Base-by-base conservation (phyloP, 2,888 invertebrate species). In the Trachelus stipa region DNA sequence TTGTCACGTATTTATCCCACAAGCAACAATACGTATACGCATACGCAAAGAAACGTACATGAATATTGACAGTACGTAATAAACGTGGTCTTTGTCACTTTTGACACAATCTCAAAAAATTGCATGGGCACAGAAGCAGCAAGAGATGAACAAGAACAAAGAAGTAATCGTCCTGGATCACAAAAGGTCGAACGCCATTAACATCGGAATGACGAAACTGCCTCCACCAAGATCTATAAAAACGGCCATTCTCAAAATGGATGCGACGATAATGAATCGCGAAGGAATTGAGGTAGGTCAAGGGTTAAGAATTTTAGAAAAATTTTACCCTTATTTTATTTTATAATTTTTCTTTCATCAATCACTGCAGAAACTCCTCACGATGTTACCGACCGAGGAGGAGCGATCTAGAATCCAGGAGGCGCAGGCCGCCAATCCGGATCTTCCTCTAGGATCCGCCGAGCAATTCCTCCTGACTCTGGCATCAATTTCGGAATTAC, bases 201-300 rank as follows among this genome's bases (percentile, higher is more conserved):
- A 99, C 91, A 99, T 99, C 87, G 99, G 99, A 30, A 97, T 99
- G 96, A 99, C 99, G 34, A 99, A 99, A 91, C 93, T 99, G 83
- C 99, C 99, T 3, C 99, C 99, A 0, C 98, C 99, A 0, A 95
- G 98, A 83, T 98, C 99, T 11, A 99, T 99, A 83, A 99, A 99
- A 91, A 97, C 98, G n/a, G 99, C 99, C 35, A 98, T 98, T 82
- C 93, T 99, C 91, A 99, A 99, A 93, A 99, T 99, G 98, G 99
- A 99, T 91, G 97, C 97, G 1, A 97, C 98, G 1, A 98, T 99
- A 74, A 97, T 99, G 92, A 99, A 98, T 85, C 94, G 98, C 85
- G 99, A 99, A 92, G 98, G 98, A 35, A 98, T 99, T 84, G 99
- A 99, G 93, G 95, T 94, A 87, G 87, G 84, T 73, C 6, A 6